A percentile compares a stretch with the other conserved stretches of the same genome.
phyloP scores from a whole-genome alignment of 2,113 vertebrate species.

The Gallinago undulata region DNA sequence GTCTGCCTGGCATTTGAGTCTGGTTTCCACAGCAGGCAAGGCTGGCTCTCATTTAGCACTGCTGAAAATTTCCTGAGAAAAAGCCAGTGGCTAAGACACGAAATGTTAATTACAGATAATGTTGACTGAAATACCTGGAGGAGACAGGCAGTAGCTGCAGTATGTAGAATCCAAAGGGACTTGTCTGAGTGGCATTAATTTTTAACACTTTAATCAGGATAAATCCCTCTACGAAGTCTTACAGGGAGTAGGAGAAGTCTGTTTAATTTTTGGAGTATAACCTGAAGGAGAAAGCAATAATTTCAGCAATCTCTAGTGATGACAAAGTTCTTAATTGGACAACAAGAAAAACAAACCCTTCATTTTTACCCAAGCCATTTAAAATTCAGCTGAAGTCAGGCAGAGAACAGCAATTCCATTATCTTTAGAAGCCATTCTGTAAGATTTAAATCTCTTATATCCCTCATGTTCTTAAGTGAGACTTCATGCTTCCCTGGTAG shows the following conservation, averaged over 20 bases:
- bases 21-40: not conserved
- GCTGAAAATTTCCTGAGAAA: not conserved
- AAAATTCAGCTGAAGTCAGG: not conserved
- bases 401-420: not conserved
- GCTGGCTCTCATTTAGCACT: not conserved
- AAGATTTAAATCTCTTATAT: not conserved
- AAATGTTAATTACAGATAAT: constrained; percentile 40
- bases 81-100: not conserved
- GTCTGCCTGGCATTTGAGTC: not conserved
- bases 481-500: not conserved
- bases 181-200: constrained; percentile 40
- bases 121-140: constrained; percentile 15
- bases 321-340: not conserved
- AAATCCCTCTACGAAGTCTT: constrained; percentile 36
- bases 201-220: constrained; percentile 54
- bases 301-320: not conserved
- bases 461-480: not conserved
- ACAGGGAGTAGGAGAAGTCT: not conserved
- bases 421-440: not conserved
- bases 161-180: constrained; percentile 24
- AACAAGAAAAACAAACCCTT: not conserved
- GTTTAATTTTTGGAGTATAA: constrained; percentile 41
- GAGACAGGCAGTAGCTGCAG: not conserved
- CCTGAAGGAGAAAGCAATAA: constrained; percentile 13
- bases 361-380: not conserved